Conservation (phyloP, 2,113 vertebrate species). For the Oreocharis arfaki region DNA sequence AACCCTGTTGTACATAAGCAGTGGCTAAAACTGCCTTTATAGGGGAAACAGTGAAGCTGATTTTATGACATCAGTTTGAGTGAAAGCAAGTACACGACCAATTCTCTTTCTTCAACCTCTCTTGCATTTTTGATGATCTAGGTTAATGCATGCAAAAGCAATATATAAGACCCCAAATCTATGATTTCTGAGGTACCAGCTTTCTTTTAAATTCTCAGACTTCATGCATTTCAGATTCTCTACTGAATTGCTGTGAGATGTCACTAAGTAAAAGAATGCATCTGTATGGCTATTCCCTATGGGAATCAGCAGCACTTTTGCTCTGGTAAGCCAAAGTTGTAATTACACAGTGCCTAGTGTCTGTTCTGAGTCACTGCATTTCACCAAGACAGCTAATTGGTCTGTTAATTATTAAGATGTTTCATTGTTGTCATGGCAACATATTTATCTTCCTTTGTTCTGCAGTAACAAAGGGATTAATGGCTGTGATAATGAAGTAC, state of each 20-base stretch:
- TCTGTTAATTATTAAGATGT: constrained; percentile 84
- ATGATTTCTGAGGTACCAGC: neutral
- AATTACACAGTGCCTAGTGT: constrained; percentile 78
- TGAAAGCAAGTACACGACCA: neutral
- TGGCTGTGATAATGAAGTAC: constrained; percentile 19
- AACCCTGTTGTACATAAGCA: neutral
- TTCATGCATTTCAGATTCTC: neutral
- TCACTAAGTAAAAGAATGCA: constrained; percentile 14
- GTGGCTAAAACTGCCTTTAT: neutral
- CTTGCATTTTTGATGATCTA: neutral
- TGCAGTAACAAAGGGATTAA: constrained; percentile 50
- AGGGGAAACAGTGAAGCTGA: neutral
- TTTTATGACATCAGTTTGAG: neutral
- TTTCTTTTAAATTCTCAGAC: neutral
- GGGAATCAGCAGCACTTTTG: constrained; percentile 59
- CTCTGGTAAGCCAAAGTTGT: constrained; percentile 69
- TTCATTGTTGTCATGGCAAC: constrained; percentile 79
- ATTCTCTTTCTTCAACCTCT: neutral
- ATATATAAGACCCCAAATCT: neutral
- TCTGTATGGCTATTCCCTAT: constrained; percentile 39
- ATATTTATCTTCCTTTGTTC: constrained; percentile 61
- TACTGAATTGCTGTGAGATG: neutral
- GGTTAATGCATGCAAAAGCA: neutral
- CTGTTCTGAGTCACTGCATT: constrained; percentile 68
- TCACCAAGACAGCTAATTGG: constrained; percentile 76